Evolutionary conservation across 2,797 vertebrate genomes (phyloP).

Genomic region (Silurus lanzhouensis): DNA sequence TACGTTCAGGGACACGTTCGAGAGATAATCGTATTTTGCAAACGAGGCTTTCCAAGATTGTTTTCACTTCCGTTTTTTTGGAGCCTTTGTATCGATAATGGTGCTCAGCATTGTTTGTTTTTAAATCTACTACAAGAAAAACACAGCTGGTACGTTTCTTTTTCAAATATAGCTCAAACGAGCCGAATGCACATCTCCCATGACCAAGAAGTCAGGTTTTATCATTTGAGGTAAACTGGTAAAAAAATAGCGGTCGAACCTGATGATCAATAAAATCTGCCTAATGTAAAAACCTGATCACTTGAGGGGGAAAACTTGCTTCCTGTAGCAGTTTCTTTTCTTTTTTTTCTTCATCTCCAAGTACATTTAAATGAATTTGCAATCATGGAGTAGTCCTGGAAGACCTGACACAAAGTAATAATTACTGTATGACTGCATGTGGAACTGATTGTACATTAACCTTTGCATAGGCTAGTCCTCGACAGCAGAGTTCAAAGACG

Average conservation of each 20-base stretch:
- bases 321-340: neutral
- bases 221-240: neutral
- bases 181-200: neutral
- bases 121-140: conserved; percentile 51
- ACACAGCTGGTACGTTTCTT: conserved; percentile 30
- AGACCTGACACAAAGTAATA: neutral
- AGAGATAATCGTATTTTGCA: neutral
- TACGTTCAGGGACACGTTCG: neutral
- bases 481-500: neutral
- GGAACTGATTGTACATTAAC: neutral
- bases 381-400: neutral
- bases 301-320: neutral
- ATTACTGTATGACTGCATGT: neutral
- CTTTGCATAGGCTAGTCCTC: too few species aligned
- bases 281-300: neutral
- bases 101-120: conserved; percentile 56
- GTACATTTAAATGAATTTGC: neutral
- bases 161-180: conserved; percentile 19
- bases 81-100: conserved; percentile 51
- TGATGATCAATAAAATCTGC: neutral
- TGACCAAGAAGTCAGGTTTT: neutral
- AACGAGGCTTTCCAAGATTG: conserved; percentile 43
- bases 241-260: neutral
- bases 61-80: conserved; percentile 55
- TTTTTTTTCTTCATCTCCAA: too few species aligned